These are phyloP conservation scores for Ondatra zibethicus DNA, from an alignment of 2,113 vertebrate genomes.

Conservation along the genomic window DNA sequence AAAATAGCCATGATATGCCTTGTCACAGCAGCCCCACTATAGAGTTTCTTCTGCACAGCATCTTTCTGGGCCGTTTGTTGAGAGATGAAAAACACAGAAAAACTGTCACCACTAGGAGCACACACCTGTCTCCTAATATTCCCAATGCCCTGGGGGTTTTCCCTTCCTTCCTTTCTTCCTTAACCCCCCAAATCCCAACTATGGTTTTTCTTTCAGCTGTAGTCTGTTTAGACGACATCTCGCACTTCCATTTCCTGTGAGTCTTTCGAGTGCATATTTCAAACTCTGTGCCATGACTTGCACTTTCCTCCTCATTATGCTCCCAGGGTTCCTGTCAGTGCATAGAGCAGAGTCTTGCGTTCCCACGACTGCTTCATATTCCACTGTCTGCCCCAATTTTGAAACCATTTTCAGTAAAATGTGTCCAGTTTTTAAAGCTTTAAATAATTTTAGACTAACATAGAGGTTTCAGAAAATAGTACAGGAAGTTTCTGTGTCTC, in stretches of 20 bases:
- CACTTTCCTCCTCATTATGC: background rate
- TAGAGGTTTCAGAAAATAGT: constrained; percentile 39
- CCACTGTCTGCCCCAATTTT: constrained; percentile 14
- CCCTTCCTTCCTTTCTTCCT: background rate
- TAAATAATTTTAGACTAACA: constrained; percentile 51
- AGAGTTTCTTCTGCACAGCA: background rate
- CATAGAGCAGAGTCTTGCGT: background rate
- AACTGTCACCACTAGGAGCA: background rate
- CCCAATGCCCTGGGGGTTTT: background rate
- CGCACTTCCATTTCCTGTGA: background rate
- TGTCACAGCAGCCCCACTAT: background rate
- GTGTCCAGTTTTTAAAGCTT: constrained; percentile 31
- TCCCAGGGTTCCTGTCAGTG: background rate
- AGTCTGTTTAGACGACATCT: background rate
- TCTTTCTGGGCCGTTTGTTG: background rate
- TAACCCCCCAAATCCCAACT: background rate
- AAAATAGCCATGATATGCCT: background rate
- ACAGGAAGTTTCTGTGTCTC: constrained; percentile 11
- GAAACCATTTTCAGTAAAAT: constrained; percentile 47
- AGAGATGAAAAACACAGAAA: background rate
- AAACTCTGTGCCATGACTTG: background rate
- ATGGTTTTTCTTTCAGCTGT: background rate
- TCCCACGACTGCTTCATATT: background rate
- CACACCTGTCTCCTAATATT: background rate
- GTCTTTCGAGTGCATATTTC: background rate